Evolutionary conservation across 2,888 invertebrate genomes (phyloP).

Genomic region (Galerucella pusilla): DNA sequence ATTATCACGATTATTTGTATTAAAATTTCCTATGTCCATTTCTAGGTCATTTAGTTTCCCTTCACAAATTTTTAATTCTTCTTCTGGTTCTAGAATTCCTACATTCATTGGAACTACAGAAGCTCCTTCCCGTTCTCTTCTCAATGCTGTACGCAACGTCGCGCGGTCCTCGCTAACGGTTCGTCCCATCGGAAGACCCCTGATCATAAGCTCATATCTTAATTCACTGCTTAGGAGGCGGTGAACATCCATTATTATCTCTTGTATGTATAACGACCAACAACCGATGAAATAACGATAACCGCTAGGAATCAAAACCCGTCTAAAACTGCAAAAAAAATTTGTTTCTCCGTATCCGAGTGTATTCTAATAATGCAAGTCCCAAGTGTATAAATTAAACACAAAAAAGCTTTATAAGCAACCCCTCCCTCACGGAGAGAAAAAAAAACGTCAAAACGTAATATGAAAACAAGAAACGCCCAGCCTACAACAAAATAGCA

Average conservation of each 20-base stretch:
- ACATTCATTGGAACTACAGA: background rate
- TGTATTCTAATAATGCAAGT: no score
- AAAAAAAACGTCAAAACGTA: no score
- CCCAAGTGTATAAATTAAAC: no score
- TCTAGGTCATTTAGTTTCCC: slow-evolving; percentile 1
- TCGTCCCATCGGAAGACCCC: background rate
- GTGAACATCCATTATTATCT: slow-evolving; percentile 9
- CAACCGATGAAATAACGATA: no score
- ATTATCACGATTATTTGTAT: slow-evolving; percentile 4
- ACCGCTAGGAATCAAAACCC: no score
- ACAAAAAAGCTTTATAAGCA: no score
- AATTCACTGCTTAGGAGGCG: slow-evolving; percentile 12
- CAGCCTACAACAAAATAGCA: no score
- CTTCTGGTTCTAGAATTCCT: background rate
- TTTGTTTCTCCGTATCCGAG: no score
- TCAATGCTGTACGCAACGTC: background rate
- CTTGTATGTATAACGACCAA: no score
- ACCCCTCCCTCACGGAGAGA: no score
- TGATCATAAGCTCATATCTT: slow-evolving; percentile 9
- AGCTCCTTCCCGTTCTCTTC: slow-evolving; percentile 9
- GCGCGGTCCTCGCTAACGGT: slow-evolving; percentile 11
- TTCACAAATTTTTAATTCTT: slow-evolving; percentile 6
- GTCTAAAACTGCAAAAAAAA: no score
- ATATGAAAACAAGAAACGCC: no score
- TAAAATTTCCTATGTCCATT: slow-evolving; percentile 8